Conservation (phyloP, 2,113 vertebrate genomes). For the Xenopus laevis region DNA sequence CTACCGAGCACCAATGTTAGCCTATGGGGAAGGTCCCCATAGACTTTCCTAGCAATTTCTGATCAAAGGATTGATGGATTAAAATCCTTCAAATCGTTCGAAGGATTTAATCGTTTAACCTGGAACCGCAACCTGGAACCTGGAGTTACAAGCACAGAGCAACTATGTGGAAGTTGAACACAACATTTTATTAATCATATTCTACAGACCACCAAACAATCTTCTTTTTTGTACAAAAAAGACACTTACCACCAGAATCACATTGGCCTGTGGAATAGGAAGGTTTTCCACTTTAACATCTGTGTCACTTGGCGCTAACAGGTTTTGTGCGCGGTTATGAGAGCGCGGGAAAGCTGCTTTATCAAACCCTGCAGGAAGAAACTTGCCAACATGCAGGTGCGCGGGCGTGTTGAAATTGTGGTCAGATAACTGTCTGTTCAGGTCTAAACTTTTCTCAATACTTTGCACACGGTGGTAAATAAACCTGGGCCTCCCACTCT, state of each 20-base stretch:
- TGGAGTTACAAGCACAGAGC: no score
- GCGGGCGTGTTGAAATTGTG: conserved; percentile 55
- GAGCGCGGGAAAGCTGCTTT: conserved; percentile 66
- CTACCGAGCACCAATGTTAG: no score
- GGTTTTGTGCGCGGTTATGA: conserved; percentile 65
- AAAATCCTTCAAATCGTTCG: no score
- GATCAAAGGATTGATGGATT: no score
- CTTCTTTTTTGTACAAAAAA: not conserved
- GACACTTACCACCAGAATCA: conserved; percentile 74
- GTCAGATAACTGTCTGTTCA: conserved; percentile 57
- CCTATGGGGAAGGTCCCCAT: no score
- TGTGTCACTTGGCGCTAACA: conserved; percentile 64
- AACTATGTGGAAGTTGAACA: no score
- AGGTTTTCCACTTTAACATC: conserved; percentile 73
- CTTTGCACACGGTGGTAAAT: conserved; percentile 63
- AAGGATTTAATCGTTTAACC: no score
- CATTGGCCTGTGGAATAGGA: conserved; percentile 62
- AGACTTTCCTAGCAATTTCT: no score
- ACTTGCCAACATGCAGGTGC: conserved; percentile 56
- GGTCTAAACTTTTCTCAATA: conserved; percentile 67
- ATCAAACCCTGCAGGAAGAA: conserved; percentile 56
- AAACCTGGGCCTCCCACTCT: conserved; percentile 64
- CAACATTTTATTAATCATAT: no score
- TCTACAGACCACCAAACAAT: no score
- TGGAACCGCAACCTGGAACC: no score